These are phyloP conservation scores for Sweltsa coloradensis DNA, from an alignment of 1,140 invertebrate genomes.

Conservation along the genomic window DNA sequence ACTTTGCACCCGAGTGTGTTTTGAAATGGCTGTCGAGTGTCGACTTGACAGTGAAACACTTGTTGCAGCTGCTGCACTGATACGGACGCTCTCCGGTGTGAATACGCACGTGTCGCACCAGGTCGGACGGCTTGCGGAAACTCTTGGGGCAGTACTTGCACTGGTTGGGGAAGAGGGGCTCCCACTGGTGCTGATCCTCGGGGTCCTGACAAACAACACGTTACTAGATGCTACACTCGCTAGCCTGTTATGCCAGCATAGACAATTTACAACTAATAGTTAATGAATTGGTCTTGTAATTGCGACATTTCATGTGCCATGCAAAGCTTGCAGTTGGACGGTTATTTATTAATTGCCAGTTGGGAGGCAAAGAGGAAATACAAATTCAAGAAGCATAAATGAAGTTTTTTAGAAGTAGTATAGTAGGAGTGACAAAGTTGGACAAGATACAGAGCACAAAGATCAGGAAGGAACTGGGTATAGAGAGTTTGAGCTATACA, in stretches of 20 bases:
- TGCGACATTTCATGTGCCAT: too few relatives aligned
- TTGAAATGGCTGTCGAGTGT: conserved; percentile 45
- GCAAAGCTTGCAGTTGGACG: too few relatives aligned
- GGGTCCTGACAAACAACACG: conserved; percentile 7
- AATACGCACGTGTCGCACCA: conserved; percentile 38
- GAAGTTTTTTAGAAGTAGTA: too few relatives aligned
- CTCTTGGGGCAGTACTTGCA: conserved; percentile 43
- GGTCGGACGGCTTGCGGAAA: conserved; percentile 38
- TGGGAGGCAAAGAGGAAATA: too few relatives aligned
- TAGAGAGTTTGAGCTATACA: too few relatives aligned
- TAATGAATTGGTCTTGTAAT: too few relatives aligned
- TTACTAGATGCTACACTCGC: too few relatives aligned
- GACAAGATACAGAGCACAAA: too few relatives aligned
- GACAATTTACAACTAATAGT: not conserved
- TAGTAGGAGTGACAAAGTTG: too few relatives aligned
- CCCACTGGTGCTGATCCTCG: conserved; percentile 5
- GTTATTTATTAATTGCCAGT: too few relatives aligned
- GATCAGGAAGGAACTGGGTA: too few relatives aligned
- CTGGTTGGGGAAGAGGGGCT: conserved; percentile 26
- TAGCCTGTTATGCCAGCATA: not conserved
- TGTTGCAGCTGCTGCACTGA: conserved; percentile 45
- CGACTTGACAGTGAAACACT: conserved; percentile 54
- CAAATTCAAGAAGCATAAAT: too few relatives aligned
- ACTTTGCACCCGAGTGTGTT: conserved; percentile 39
- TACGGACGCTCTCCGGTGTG: conserved; percentile 59